phyloP scores from a whole-genome alignment of 2,113 vertebrate genomes.

The Trematocara unimaculatum region DNA sequence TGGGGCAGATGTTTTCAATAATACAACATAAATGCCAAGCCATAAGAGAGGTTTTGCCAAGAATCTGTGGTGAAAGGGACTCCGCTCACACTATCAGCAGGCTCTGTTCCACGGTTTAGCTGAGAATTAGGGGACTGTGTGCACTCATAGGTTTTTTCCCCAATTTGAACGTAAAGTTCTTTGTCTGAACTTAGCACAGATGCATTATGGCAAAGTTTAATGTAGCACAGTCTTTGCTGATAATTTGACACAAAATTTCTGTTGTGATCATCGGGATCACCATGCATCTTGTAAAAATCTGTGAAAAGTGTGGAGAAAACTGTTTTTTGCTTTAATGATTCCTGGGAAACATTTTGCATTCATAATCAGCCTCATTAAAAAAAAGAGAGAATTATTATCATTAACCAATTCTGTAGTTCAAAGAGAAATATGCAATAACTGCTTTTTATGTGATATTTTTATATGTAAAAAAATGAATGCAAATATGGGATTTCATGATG shows the following conservation, averaged over 20 bases:
- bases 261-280: background rate
- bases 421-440: background rate
- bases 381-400: background rate
- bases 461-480: background rate
- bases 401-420: background rate
- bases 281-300: background rate
- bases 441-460: background rate
- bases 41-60: conserved; percentile 51
- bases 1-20: conserved; percentile 76
- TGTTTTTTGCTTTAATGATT: background rate
- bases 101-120: conserved; percentile 12
- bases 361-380: background rate
- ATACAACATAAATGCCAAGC: conserved; percentile 60
- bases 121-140: conserved; percentile 23
- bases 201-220: background rate
- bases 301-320: background rate
- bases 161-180: conserved; percentile 8
- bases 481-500: background rate
- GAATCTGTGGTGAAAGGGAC: conserved; percentile 56
- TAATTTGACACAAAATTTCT: background rate
- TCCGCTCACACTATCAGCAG: conserved; percentile 48
- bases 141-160: background rate
- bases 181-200: background rate
- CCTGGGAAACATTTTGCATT: background rate
- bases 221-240: background rate